A percentile compares a stretch with the other conserved stretches of the same genome.
Evolutionary conservation across 2,797 vertebrate species (phyloP).

Genomic region (Hapalemur alaotrensis): DNA sequence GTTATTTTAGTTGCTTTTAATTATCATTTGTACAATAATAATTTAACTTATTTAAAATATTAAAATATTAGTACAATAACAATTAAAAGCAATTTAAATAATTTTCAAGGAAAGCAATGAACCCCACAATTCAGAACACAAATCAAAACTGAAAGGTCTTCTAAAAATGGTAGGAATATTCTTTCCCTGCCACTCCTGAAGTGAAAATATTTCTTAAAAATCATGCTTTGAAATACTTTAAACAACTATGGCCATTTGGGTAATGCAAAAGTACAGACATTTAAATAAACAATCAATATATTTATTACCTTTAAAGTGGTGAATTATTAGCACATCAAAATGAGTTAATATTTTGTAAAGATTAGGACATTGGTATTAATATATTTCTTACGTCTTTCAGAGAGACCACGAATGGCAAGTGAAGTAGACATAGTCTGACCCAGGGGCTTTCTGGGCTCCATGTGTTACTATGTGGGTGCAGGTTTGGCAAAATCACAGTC

Average conservation of each 20-base stretch:
- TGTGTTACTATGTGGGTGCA: neutral
- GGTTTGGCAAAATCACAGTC: neutral
- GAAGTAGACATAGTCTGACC: rapidly evolving
- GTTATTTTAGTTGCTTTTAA: neutral
- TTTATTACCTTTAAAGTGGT: neutral
- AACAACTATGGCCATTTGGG: neutral
- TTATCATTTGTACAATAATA: neutral
- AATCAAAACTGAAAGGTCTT: constrained; percentile 64
- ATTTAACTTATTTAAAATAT: neutral
- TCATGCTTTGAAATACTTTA: neutral
- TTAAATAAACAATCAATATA: neutral
- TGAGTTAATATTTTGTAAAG: neutral
- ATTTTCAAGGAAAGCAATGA: neutral
- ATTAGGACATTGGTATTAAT: neutral
- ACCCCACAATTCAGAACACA: neutral
- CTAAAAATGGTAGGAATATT: constrained; percentile 45
- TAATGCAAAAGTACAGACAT: neutral
- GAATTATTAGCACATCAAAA: neutral
- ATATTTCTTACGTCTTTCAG: neutral
- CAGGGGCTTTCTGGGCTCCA: neutral
- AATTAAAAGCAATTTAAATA: neutral
- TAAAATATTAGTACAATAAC: neutral
- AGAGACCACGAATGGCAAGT: neutral
- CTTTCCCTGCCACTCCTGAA: neutral
- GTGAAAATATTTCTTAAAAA: neutral